Base-by-base conservation (phyloP, 2,888 invertebrate genomes). In the Tridacna gigas region DNA sequence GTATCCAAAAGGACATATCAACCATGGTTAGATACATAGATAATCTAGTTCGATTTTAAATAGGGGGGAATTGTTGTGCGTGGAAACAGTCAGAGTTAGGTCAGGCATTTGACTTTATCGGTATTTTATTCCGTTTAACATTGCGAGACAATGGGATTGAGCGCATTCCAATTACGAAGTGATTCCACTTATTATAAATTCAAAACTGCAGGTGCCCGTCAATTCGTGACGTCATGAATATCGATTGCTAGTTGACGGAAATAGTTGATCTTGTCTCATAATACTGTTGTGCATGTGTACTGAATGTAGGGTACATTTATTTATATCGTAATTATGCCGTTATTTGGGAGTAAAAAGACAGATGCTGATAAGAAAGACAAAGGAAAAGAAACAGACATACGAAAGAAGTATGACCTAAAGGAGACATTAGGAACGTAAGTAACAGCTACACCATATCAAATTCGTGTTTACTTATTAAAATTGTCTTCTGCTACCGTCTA, bases 371-470 rank as follows among this genome's bases (percentile, higher is more conserved):
- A 92, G 83, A 91, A 91, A 87, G 88, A 89, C 61, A 78, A 87
- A 77, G 84, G 82, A 28, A 92, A 91, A 84, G 91, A 92, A 69
- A 83, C 85, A 37, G 92, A 92, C 83, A 90, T 93, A 63, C 86
- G 89, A 56, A 90, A 90, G 84, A 90, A 90, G 84, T 93, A 93
- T 78, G 92, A 92, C 74, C 91, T 93, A 74, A 92, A 92, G 83
- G 91, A 92, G 76, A 91, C 90, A 4, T 88, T 93, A 22, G 93
- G 93, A 89, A 93, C 93, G 93, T 93, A 86, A 93, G 93, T 92
- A 87, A 63, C 66, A 37, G 22, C 48, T 20, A 51, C 47, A 48
- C 63, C 13, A 60, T 78, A n/a, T 65, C 26, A n/a, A 65, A 48
- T 76, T 75, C 26, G 45, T 37, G 66, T 66, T 60, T 74, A 56